Percentiles rank a stretch among this genome's conserved stretches.
Conservation (phyloP, 2,113 vertebrate species). For the Naja naja region DNA sequence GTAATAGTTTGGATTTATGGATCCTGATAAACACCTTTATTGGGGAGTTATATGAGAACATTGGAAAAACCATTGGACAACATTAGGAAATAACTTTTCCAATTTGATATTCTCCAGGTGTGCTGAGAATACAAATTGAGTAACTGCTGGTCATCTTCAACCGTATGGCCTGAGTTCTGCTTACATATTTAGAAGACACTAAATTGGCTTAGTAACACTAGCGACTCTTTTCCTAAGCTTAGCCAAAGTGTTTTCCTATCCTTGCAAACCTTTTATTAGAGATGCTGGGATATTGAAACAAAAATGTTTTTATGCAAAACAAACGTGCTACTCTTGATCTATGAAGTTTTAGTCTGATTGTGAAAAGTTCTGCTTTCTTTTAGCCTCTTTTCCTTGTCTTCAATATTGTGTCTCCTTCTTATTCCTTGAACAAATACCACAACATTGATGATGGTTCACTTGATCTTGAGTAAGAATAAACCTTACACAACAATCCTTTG, state of each 20-base stretch:
- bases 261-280: not conserved
- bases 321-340: not conserved
- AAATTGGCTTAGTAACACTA: not conserved
- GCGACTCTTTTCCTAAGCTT: not conserved
- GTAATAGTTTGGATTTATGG: not conserved
- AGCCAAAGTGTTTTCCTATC: not conserved
- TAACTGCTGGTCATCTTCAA: not conserved
- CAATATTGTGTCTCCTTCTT: not conserved
- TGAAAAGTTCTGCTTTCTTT: not conserved
- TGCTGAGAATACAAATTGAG: not conserved
- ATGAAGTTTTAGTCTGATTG: not conserved
- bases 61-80: not conserved
- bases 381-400: not conserved
- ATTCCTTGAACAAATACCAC: not conserved
- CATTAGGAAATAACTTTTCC: not conserved
- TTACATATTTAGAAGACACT: not conserved
- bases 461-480: not conserved
- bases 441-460: not conserved
- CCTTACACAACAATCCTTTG: not conserved
- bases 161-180: not conserved
- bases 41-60: not conserved
- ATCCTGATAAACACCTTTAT: not conserved
- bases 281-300: not conserved
- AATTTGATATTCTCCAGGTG: not conserved
- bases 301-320: not conserved